phyloP scores from a whole-genome alignment of 64 coral and sea anemone species.

The Actinia equina region DNA sequence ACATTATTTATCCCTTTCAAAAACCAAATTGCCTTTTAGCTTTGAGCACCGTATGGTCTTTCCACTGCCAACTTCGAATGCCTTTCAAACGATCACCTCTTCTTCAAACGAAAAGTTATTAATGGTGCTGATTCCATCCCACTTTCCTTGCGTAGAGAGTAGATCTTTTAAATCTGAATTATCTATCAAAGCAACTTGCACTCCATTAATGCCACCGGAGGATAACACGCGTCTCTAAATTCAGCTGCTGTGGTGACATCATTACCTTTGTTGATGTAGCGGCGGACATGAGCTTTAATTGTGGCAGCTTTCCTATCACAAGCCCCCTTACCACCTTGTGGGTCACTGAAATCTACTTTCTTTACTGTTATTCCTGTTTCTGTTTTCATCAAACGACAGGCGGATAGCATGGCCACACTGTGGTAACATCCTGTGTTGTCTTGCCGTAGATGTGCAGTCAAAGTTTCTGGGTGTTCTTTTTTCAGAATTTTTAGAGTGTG shows the following conservation, averaged over 20 bases:
- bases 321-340: neutral
- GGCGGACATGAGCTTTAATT: neutral
- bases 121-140: neutral
- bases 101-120: neutral
- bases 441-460: constrained; percentile 19
- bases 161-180: neutral
- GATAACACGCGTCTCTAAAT: neutral
- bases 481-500: constrained; percentile 22
- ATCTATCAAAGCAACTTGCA: constrained; percentile 11
- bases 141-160: neutral
- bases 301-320: constrained; percentile 8
- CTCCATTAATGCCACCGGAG: constrained; percentile 5
- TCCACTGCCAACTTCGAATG: too few relatives aligned
- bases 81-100: too few relatives aligned
- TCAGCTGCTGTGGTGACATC: constrained; percentile 5
- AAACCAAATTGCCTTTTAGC: neutral
- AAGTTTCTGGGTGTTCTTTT: constrained; percentile 11
- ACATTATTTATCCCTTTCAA: neutral
- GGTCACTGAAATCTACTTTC: constrained; percentile 14
- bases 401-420: constrained; percentile 27
- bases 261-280: neutral
- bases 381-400: constrained; percentile 23
- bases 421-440: constrained; percentile 36
- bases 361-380: constrained; percentile 15
- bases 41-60: neutral